Conservation (phyloP, 2,797 vertebrate species). For the Alectoris magna region DNA sequence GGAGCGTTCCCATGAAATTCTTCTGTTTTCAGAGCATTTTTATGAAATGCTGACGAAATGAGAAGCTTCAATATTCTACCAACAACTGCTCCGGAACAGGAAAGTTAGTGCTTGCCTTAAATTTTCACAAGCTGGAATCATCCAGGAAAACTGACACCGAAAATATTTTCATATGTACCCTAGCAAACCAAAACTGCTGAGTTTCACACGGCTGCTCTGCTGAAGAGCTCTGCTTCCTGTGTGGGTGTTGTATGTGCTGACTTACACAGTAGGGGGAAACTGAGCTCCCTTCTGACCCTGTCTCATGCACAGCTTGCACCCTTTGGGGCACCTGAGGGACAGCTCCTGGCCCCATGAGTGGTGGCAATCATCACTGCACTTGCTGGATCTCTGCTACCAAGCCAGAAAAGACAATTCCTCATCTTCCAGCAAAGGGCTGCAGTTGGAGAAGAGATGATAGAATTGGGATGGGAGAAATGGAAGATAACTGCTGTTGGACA, state of each 20-base stretch:
- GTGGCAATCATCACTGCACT: background rate
- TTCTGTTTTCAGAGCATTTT: background rate
- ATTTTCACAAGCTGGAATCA: constrained; percentile 17
- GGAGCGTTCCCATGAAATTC: constrained; percentile 3
- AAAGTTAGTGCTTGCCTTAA: constrained; percentile 15
- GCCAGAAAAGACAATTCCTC: background rate
- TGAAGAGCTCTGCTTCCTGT: constrained; percentile 24
- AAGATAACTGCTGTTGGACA: background rate
- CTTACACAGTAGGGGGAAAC: background rate
- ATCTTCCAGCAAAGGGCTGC: background rate
- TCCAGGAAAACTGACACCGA: constrained; percentile 56
- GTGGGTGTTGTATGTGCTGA: constrained; percentile 14
- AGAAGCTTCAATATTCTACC: constrained; percentile 11
- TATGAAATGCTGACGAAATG: background rate
- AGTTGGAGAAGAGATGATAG: background rate
- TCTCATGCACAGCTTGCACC: background rate
- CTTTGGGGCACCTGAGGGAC: background rate
- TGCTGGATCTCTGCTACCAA: background rate
- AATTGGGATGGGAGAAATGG: background rate
- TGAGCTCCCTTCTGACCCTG: background rate
- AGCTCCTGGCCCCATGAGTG: fast-evolving
- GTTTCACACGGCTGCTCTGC: constrained; percentile 21
- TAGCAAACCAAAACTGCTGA: constrained; percentile 47
- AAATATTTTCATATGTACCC: constrained; percentile 61
- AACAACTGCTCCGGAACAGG: constrained; percentile 18